Evolutionary conservation across 2,797 vertebrate species (phyloP).

Genomic region (Acanthornis magna): DNA sequence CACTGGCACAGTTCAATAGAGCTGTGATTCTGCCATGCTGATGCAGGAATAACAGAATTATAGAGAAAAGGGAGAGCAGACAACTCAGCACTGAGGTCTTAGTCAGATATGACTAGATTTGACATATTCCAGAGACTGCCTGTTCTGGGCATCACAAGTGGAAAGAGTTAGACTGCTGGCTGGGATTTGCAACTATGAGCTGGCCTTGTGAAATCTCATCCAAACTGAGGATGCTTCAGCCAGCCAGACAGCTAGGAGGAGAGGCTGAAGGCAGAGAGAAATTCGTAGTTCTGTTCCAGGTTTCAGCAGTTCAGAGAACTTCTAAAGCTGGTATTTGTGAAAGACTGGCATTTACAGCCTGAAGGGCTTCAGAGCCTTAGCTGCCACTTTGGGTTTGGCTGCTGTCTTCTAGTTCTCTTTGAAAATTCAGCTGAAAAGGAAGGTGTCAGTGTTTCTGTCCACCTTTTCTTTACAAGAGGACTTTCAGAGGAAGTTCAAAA

Average conservation of each 20-base stretch:
- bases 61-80: background rate
- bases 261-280: background rate
- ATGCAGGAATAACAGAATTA: background rate
- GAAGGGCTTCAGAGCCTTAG: background rate
- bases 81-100: background rate
- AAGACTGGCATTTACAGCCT: background rate
- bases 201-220: constrained; percentile 13
- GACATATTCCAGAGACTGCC: background rate
- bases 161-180: constrained; percentile 35
- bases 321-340: background rate
- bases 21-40: background rate
- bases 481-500: background rate
- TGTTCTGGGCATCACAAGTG: background rate
- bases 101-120: background rate
- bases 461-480: background rate
- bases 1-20: background rate
- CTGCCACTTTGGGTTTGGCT: background rate
- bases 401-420: background rate
- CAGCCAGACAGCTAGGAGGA: background rate
- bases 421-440: background rate
- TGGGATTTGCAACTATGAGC: background rate
- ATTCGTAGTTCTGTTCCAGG: background rate
- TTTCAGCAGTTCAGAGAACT: background rate
- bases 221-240: background rate
- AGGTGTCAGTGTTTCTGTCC: background rate